Percentiles rank a stretch among this genome's conserved stretches.
phyloP scores from a whole-genome alignment of 2,888 invertebrate species.

The Anticlea derivata region DNA sequence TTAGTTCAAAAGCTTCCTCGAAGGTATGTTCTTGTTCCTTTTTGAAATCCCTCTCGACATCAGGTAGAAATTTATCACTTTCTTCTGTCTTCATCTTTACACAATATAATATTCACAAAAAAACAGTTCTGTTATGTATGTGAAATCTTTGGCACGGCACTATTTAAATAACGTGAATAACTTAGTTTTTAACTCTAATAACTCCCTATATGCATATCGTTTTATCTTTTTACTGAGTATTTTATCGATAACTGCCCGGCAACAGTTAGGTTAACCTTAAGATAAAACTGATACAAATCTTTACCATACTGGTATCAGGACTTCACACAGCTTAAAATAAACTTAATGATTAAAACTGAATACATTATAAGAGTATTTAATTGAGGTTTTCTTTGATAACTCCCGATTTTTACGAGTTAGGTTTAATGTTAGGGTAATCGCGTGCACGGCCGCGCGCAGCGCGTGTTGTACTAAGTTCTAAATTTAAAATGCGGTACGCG shows the following conservation, averaged over 20 bases:
- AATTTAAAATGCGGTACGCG: constrained; percentile 29
- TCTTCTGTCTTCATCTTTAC: constrained; percentile 43
- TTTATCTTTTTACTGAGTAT: not conserved
- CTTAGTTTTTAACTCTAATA: not conserved
- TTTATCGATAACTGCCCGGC: constrained; percentile 9
- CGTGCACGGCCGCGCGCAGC: constrained; percentile 14
- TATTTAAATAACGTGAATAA: not conserved
- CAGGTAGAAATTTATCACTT: constrained; percentile 40
- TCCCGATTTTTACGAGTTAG: constrained; percentile 9
- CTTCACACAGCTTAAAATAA: not conserved
- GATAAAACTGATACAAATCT: not conserved
- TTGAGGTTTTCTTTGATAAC: not conserved
- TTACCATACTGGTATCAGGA: constrained; percentile 7
- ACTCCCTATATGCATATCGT: not conserved
- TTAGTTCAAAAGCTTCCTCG: constrained; percentile 74
- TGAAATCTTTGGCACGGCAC: too few relatives aligned
- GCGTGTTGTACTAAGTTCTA: constrained; percentile 38
- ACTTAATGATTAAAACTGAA: not conserved
- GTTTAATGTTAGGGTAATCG: constrained; percentile 1
- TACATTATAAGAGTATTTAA: not conserved
- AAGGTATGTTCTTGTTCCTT: constrained; percentile 58
- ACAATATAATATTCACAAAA: too few relatives aligned
- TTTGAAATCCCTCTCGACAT: constrained; percentile 49
- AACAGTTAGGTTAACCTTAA: not conserved
- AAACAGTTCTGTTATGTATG: too few relatives aligned